Evolutionary conservation across 2,113 vertebrate species (phyloP).

Genomic region (Calyptomena viridis): DNA sequence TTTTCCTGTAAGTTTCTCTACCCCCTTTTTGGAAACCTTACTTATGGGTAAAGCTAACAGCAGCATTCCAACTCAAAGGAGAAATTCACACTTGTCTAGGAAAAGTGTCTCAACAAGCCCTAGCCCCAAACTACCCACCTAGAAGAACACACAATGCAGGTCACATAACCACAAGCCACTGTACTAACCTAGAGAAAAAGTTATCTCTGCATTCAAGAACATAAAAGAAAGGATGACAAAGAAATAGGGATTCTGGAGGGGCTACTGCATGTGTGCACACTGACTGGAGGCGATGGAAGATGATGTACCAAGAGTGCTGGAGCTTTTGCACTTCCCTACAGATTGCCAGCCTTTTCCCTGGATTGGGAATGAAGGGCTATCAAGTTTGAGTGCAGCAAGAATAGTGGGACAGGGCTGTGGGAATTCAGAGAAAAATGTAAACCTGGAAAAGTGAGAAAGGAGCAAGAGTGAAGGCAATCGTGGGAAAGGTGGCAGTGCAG

Average conservation of each 20-base stretch:
- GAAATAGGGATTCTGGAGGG: neutral
- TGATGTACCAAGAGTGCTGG: neutral
- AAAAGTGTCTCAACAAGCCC: neutral
- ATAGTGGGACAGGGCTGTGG: neutral
- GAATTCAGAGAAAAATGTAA: neutral
- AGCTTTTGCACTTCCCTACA: neutral
- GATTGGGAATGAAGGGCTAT: neutral
- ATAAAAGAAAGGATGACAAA: neutral
- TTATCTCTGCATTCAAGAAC: neutral
- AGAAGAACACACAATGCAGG: neutral
- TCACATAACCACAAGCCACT: neutral
- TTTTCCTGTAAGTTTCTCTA: neutral
- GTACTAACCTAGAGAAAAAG: neutral
- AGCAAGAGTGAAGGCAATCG: neutral
- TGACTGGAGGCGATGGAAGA: neutral
- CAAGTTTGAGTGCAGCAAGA: neutral
- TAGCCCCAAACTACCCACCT: neutral
- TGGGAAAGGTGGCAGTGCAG: neutral
- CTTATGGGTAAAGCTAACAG: neutral
- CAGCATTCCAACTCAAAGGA: neutral
- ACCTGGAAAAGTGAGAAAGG: neutral
- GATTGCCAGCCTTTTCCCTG: neutral
- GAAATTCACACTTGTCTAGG: neutral
- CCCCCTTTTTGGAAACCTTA: neutral
- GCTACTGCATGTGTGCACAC: neutral